Evolutionary conservation across 1,140 invertebrate species (phyloP), one percentile per base, ranked within the genome.

Genomic region (Caerostris darwini): DNA sequence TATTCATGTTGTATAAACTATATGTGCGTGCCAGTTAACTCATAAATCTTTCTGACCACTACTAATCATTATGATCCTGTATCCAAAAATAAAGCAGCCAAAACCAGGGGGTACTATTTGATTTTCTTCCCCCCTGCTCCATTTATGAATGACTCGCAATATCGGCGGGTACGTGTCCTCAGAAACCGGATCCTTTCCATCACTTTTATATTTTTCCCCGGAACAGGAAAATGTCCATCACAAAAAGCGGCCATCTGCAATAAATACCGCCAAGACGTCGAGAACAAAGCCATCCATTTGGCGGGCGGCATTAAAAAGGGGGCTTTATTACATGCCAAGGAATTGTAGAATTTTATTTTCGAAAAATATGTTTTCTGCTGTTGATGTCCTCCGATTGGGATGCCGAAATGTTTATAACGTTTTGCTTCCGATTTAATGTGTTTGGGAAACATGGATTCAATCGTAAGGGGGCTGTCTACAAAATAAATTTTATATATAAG

Each of bases 271-370:
- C 56, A 89, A 69, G 61, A 69, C 58, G 50, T 5, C 4, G n/a
- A n/a, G 85, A 61, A 89, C 87, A 89, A 89, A 89, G 61, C 54
- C 67, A 34, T 19, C 50, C 12, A 90, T 34, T 34, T 34, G 34
- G 34, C 5, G n/a, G 14, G 54, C 69, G 7, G 56, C 89, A 90
- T 90, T 90, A 81, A 90, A 90, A 90, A 56, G 59, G 59, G 34
- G 61, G 64, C 89, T 90, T 90, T 81, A 81, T 90, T 81, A 81
- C 89, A 56, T 90, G 69, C 89, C 81, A 34, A 90, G 69, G 34
- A 58, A 67, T 90, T 90, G 89, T 90, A 81, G 67, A 90, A 81
- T 77, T 90, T 90, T 90, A 90, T 90, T 90, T 90, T 81, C 69
- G 56, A 50, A 67, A 90, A 90, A 90, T 90, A 90, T 90, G 89